Evolutionary conservation across 2,113 vertebrate genomes (phyloP).

Genomic region (Australoheros scitulus): DNA sequence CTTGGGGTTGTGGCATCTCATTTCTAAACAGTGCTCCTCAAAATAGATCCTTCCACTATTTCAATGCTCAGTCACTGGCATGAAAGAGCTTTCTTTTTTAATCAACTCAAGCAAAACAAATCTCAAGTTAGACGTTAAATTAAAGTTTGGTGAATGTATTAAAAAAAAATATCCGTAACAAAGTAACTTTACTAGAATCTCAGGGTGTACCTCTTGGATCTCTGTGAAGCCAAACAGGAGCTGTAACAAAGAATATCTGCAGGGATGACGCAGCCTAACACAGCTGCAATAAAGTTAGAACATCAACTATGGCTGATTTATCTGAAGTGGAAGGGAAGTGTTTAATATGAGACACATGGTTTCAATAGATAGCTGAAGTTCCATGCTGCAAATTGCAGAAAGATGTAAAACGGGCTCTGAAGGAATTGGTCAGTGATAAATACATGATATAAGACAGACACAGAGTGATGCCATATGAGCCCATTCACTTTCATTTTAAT

Average conservation of each 20-base stretch:
- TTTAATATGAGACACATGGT: constrained; percentile 83
- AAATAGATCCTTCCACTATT: constrained; percentile 58
- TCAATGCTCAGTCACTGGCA: constrained; percentile 35
- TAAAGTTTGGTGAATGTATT: constrained; percentile 9
- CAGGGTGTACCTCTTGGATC: neutral
- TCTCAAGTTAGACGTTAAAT: constrained; percentile 40
- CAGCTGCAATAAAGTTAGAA: constrained; percentile 78
- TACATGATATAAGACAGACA: constrained; percentile 74
- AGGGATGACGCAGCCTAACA: constrained; percentile 67
- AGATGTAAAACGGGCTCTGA: constrained; percentile 74
- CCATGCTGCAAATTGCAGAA: constrained; percentile 67
- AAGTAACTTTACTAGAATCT: neutral
- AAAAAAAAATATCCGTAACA: constrained; percentile 28
- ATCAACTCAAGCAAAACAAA: constrained; percentile 43
- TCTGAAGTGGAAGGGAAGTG: constrained; percentile 82
- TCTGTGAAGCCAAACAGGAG: constrained; percentile 40
- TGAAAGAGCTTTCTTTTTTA: constrained; percentile 44
- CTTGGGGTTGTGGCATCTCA: constrained; percentile 51
- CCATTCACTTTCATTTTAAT: constrained; percentile 12
- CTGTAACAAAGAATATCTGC: constrained; percentile 54
- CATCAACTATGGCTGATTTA: constrained; percentile 81
- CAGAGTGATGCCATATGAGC: constrained; percentile 50
- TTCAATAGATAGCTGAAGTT: constrained; percentile 80
- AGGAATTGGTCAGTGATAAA: constrained; percentile 73
- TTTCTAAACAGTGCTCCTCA: constrained; percentile 61